These are phyloP conservation scores for Trididemnum clinides DNA, from an alignment of 23 tunicate genomes.

Conservation along the genomic window DNA sequence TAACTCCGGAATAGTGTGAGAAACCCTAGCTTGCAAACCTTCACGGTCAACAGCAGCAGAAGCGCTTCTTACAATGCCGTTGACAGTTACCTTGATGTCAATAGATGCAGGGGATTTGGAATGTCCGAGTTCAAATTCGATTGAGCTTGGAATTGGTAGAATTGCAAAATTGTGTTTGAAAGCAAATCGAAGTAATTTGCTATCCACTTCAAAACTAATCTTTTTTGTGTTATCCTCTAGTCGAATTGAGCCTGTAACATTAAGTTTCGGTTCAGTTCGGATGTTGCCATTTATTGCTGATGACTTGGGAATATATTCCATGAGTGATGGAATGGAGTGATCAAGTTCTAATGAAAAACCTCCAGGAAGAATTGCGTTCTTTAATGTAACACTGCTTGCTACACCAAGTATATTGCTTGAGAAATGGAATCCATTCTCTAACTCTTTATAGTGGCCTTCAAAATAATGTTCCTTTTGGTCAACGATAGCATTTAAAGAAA, in stretches of 20 bases:
- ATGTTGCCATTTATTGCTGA: conserved; percentile 39
- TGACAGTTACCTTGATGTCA: conserved; percentile 11
- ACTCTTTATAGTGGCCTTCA: conserved; percentile 24
- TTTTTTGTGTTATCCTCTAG: conserved; percentile 1
- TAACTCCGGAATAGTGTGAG: conserved; percentile 27
- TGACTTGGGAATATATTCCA: conserved; percentile 29
- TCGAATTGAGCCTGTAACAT: conserved; percentile 37
- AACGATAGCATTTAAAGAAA: conserved; percentile 22
- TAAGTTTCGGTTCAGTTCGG: conserved; percentile 22
- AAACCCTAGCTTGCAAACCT: conserved; percentile 4
- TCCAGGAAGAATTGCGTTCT: conserved; percentile 26
- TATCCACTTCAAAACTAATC: conserved; percentile 42
- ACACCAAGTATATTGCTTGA: conserved; percentile 44
- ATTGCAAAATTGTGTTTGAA: conserved; percentile 40
- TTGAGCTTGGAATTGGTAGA: conserved; percentile 47
- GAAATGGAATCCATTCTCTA: conserved; percentile 53
- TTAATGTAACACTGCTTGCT: conserved; percentile 36
- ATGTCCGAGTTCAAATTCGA: neutral
- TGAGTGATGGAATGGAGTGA: conserved; percentile 50
- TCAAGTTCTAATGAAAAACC: conserved; percentile 47
- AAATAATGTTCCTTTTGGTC: conserved; percentile 34
- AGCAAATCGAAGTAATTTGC: conserved; percentile 18
- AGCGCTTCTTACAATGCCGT: conserved; percentile 18
- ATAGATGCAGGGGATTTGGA: conserved; percentile 19
- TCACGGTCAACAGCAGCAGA: neutral